Conservation (phyloP, 2,888 invertebrate genomes). For the Pterobdella sp. region DNA sequence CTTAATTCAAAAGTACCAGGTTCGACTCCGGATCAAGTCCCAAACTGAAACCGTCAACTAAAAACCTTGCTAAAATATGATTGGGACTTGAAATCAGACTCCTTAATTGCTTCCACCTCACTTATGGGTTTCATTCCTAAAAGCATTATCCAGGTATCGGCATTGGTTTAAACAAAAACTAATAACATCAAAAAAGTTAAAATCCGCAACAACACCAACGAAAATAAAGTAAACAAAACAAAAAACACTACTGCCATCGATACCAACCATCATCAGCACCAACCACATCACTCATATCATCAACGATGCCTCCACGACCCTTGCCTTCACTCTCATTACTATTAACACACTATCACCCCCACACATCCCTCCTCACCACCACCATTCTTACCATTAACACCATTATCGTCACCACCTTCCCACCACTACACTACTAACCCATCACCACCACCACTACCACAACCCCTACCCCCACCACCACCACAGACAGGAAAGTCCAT, state of each 20-base stretch:
- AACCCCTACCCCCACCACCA: neutral
- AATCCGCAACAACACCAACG: neutral
- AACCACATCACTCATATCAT: neutral
- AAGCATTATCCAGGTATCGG: too few relatives aligned
- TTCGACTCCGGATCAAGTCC: too few relatives aligned
- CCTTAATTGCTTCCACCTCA: too few relatives aligned
- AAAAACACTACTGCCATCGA: neutral
- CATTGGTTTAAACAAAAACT: too few relatives aligned
- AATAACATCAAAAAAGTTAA: too few relatives aligned
- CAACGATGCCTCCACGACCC: neutral
- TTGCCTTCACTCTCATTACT: neutral
- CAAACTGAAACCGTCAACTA: too few relatives aligned
- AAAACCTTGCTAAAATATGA: too few relatives aligned
- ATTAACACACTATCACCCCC: neutral
- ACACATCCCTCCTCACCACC: too few relatives aligned
- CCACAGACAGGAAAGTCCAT: constrained; percentile 77
- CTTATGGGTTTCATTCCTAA: too few relatives aligned
- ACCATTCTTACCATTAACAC: too few relatives aligned
- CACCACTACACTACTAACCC: neutral
- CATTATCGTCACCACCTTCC: neutral
- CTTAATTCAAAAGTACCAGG: too few relatives aligned
- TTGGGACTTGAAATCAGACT: too few relatives aligned
- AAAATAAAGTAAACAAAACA: neutral
- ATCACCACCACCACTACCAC: neutral
- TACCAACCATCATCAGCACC: neutral